Percentiles rank a stretch among this genome's conserved stretches.
Evolutionary conservation across 2,113 vertebrate genomes (phyloP).

Genomic region (Natator depressus): DNA sequence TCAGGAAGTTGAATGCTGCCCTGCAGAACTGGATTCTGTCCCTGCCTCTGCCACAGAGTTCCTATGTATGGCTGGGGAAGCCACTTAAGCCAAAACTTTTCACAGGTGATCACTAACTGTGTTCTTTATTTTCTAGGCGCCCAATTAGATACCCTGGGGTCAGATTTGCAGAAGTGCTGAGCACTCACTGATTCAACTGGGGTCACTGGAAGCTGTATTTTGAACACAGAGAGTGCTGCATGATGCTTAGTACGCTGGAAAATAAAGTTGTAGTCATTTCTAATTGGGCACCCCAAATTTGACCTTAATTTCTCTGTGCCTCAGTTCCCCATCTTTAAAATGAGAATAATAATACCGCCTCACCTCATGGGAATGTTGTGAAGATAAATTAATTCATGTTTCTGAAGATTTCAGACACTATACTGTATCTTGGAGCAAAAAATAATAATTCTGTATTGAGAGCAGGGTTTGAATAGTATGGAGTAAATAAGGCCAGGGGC

Average conservation of each 20-base stretch:
- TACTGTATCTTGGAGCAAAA: no score
- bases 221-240: background rate
- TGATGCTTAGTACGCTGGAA: background rate
- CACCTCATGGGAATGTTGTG: background rate
- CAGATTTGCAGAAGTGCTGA: background rate
- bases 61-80: background rate
- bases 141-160: background rate
- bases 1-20: background rate
- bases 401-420: background rate
- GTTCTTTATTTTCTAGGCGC: background rate
- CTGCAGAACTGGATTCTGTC: background rate
- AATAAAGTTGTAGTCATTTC: background rate
- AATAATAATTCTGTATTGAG: no score
- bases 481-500: no score
- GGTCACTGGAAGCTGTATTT: background rate
- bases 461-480: no score
- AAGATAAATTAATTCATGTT: background rate
- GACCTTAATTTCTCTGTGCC: background rate
- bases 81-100: background rate
- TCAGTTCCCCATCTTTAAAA: background rate
- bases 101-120: background rate
- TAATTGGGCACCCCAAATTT: background rate
- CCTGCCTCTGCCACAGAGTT: background rate
- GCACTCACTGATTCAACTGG: background rate
- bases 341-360: background rate